Conservation (phyloP, 2,888 invertebrate species). For the Tipula confusa region DNA sequence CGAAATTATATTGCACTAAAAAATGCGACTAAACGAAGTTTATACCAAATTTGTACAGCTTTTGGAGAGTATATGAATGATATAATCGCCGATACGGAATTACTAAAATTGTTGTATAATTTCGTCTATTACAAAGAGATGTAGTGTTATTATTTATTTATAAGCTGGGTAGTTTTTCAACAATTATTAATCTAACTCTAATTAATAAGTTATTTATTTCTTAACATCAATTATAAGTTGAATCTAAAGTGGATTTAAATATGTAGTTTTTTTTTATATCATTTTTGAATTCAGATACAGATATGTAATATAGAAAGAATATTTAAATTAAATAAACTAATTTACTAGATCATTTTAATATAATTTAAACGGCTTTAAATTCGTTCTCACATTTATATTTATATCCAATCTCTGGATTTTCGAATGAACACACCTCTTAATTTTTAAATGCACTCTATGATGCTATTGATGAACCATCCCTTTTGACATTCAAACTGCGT, state of each 20-base stretch:
- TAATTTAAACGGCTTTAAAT: too few relatives aligned
- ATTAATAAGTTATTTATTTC: neutral
- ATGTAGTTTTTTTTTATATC: neutral
- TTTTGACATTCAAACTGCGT: too few relatives aligned
- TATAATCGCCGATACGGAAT: conserved; percentile 58
- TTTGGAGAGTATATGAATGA: conserved; percentile 67
- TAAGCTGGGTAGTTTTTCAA: neutral
- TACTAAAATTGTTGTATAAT: conserved; percentile 58
- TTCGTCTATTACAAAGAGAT: conserved; percentile 62
- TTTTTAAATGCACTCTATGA: too few relatives aligned
- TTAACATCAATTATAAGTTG: neutral
- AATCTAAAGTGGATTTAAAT: neutral
- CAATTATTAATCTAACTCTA: neutral
- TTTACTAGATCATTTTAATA: neutral
- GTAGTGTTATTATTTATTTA: conserved; percentile 39
- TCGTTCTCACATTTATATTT: too few relatives aligned
- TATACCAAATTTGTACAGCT: conserved; percentile 53
- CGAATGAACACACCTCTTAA: too few relatives aligned
- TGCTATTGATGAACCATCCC: too few relatives aligned
- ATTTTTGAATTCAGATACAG: too few relatives aligned
- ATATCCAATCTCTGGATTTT: too few relatives aligned
- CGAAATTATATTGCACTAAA: conserved; percentile 59
- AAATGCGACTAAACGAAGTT: conserved; percentile 65
- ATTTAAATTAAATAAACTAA: neutral
- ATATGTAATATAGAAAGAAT: too few relatives aligned